Evolutionary conservation across 2,113 vertebrate species (phyloP).

Genomic region (Axis porcinus): DNA sequence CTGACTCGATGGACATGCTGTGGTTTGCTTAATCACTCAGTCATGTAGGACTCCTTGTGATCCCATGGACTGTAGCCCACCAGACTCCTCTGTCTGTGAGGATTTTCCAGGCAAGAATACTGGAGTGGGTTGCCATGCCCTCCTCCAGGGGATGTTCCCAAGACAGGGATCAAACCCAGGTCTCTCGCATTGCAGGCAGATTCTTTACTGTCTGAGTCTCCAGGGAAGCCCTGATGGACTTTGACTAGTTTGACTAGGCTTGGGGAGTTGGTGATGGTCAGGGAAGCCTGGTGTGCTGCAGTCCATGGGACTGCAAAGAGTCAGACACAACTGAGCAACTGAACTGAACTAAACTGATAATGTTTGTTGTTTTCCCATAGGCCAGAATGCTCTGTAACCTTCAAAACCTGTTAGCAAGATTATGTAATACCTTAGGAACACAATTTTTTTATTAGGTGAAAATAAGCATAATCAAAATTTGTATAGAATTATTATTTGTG

Average conservation of each 20-base stretch:
- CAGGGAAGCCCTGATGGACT: background rate
- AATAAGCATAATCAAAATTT: background rate
- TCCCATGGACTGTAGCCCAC: background rate
- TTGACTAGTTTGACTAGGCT: background rate
- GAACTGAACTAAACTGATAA: background rate
- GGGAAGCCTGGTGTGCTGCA: background rate
- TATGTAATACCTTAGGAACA: background rate
- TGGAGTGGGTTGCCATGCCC: background rate
- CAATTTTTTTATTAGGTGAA: background rate
- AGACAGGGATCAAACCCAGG: background rate
- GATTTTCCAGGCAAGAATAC: background rate
- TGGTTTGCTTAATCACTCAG: background rate
- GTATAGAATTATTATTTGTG: background rate
- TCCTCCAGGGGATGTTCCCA: background rate
- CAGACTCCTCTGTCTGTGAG: background rate
- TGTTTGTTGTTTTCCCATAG: background rate
- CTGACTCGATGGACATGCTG: background rate
- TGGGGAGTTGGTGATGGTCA: background rate
- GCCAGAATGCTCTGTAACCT: background rate
- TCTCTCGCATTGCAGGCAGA: background rate
- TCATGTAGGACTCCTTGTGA: background rate
- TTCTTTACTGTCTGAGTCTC: background rate
- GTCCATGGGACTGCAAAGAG: background rate
- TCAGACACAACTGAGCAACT: rapidly evolving
- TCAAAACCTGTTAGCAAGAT: background rate